These are phyloP conservation scores for Hyperoodon ampullatus DNA, from an alignment of 2,113 vertebrate species.

Conservation along the genomic window DNA sequence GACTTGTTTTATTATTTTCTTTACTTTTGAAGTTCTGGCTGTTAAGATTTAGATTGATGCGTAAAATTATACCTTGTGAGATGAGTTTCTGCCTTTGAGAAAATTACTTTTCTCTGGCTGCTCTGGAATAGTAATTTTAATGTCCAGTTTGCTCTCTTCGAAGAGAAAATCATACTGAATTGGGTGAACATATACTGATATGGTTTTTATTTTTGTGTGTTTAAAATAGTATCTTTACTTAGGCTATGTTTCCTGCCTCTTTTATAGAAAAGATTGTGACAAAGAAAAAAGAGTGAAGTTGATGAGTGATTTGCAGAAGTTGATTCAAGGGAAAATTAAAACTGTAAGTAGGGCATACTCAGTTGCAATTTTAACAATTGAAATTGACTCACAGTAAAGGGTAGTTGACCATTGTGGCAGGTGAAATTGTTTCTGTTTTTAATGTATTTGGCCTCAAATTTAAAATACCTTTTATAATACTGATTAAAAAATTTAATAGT, in stretches of 20 bases:
- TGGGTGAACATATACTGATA: not conserved
- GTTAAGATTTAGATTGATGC: conserved; percentile 67
- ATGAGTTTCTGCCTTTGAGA: conserved; percentile 73
- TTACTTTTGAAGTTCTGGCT: conserved; percentile 62
- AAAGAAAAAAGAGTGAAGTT: conserved; percentile 88
- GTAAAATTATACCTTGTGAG: conserved; percentile 69
- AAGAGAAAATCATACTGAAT: conserved; percentile 17
- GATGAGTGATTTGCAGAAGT: conserved; percentile 91
- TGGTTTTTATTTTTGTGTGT: not conserved
- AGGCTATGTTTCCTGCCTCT: not conserved
- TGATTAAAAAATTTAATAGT: not conserved
- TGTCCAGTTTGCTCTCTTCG: conserved; percentile 31
- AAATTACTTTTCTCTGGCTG: conserved; percentile 72
- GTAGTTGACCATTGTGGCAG: not conserved
- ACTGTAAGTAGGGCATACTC: conserved; percentile 83
- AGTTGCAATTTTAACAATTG: not conserved
- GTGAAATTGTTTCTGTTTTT: not conserved
- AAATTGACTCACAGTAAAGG: not conserved
- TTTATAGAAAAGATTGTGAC: conserved; percentile 93
- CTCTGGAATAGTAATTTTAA: conserved; percentile 60
- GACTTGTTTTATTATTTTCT: conserved; percentile 51
- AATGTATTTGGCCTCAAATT: not conserved
- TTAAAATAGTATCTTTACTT: conserved; percentile 36
- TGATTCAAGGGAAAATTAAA: conserved; percentile 94
- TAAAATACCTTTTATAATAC: not conserved